Conservation (phyloP, 2,888 invertebrate species). For the Lutraria lutraria region DNA sequence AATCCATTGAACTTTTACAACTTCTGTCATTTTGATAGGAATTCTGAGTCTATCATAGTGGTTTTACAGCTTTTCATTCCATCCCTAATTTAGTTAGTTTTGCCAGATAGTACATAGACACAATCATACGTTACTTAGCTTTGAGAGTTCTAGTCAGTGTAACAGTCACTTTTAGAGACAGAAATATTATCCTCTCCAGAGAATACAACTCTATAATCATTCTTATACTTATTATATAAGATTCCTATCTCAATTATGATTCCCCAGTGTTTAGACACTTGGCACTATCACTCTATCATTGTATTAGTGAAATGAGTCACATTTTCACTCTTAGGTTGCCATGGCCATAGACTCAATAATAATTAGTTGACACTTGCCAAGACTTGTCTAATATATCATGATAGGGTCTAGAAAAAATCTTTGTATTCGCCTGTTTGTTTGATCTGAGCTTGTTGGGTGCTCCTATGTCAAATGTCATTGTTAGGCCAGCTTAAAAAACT, state of each 20-base stretch:
- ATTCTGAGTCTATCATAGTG: no score
- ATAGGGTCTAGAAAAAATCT: not conserved
- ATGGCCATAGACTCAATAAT: not conserved
- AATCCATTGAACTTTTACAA: no score
- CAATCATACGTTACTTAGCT: no score
- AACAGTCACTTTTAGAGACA: slow-evolving; percentile 15
- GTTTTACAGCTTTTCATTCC: no score
- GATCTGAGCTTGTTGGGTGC: not conserved
- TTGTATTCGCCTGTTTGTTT: not conserved
- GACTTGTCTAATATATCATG: not conserved
- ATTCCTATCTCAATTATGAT: slow-evolving; percentile 7
- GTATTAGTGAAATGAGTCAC: not conserved
- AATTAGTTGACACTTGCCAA: slow-evolving; percentile 10
- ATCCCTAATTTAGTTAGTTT: no score
- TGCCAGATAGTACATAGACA: no score
- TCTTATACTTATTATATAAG: slow-evolving; percentile 10
- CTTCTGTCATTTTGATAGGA: no score
- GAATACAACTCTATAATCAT: not conserved
- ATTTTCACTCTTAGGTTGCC: not conserved
- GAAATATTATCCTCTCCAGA: not conserved
- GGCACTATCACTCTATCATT: not conserved
- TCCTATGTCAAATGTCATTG: not conserved
- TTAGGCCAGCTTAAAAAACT: no score
- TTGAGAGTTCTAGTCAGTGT: not conserved
- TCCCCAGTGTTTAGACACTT: slow-evolving; percentile 1